phyloP scores from a whole-genome alignment of 2,113 vertebrate species.

The Calyptommatus sinebrachiatus region DNA sequence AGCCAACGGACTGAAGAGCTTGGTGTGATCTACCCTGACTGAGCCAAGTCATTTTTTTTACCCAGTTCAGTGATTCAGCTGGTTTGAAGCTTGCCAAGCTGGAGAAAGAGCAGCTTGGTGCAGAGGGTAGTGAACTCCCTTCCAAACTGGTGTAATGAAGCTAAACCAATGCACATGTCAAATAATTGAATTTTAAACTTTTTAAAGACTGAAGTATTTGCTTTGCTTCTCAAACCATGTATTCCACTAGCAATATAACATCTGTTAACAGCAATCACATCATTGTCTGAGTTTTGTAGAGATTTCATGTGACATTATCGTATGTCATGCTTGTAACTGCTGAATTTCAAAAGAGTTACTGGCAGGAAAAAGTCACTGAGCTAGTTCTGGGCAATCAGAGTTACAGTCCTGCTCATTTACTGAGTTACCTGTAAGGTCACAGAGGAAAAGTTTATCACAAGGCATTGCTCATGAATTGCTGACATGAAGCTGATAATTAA shows the following conservation, averaged over 20 bases:
- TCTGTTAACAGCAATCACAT: no score
- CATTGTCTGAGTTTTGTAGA: not conserved
- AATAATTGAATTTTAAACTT: conserved; percentile 14
- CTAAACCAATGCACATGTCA: no score
- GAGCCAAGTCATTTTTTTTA: no score
- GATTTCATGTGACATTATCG: not conserved
- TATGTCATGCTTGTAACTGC: not conserved
- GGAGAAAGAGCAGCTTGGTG: no score
- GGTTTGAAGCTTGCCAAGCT: no score
- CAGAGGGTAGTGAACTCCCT: no score
- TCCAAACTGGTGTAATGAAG: no score
- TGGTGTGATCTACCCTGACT: no score
- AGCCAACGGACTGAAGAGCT: no score
- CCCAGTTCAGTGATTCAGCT: no score
- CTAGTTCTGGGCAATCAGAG: not conserved
- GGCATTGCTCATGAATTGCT: not conserved
- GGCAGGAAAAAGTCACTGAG: conserved; percentile 2
- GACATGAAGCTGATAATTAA: not conserved
- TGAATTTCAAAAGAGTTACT: not conserved
- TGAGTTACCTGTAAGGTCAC: conserved; percentile 1
- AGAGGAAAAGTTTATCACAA: not conserved
- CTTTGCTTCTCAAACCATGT: not conserved
- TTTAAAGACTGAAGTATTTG: conserved; percentile 26
- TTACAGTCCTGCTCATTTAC: not conserved
- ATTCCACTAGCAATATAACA: not conserved